Conservation (phyloP, 1,140 invertebrate species). For the Saccostrea cuccullata region DNA sequence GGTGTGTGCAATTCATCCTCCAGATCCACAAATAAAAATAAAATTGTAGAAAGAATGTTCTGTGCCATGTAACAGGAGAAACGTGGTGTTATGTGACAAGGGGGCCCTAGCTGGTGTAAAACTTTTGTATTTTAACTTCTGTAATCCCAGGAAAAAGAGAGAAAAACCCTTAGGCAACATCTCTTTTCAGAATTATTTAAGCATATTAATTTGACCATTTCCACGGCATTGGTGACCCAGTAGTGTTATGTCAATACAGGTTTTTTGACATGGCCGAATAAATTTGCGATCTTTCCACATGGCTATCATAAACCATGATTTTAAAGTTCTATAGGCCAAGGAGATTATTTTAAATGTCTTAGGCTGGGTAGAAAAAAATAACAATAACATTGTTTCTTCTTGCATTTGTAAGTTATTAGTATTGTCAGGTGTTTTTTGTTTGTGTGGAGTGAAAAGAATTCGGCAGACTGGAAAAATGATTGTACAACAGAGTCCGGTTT, state of each 20-base stretch:
- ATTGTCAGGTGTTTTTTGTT: neutral
- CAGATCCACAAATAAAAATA: neutral
- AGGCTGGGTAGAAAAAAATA: neutral
- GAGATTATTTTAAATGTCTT: conserved; percentile 27
- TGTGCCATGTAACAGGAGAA: neutral
- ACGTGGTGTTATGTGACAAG: neutral
- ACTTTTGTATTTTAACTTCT: neutral
- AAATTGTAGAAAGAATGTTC: neutral
- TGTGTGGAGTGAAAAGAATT: neutral
- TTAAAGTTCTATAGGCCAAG: neutral
- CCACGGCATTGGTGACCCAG: neutral
- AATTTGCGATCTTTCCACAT: neutral
- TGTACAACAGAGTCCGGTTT: no score
- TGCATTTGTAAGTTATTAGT: neutral
- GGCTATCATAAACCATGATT: neutral
- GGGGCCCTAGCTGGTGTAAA: no score
- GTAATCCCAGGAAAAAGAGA: neutral
- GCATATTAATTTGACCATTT: conserved; percentile 16
- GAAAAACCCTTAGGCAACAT: neutral
- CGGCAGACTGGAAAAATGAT: neutral
- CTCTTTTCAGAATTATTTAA: neutral
- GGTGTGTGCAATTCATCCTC: neutral
- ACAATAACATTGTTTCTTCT: conserved; percentile 4
- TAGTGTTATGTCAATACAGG: neutral
- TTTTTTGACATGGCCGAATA: neutral